Base-by-base conservation (phyloP, 2,888 invertebrate species). In the Colostygia pectinataria region DNA sequence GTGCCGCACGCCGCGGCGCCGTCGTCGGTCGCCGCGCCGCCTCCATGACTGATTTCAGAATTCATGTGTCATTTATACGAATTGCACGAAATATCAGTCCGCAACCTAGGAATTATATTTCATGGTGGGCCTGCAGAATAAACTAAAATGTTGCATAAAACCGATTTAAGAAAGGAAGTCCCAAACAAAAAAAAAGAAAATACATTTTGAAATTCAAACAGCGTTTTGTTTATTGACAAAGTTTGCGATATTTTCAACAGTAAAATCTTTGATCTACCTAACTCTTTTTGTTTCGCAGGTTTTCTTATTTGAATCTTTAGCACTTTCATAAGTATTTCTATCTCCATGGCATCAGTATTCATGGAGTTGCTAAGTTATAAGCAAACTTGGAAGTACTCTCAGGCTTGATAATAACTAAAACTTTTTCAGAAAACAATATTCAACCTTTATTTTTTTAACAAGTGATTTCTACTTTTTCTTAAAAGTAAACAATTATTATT, bases 281-380 rank as follows among this genome's bases (percentile, higher is more conserved):
- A 14, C 28, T 25, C 15, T 2, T 25, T 32, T 27, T 25, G 14
- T 29, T 47, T 31, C 13, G 14, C 25, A 27, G 24, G 24, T 46
- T 34, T 40, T 20, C 20, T 36, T 51, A 36, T 45, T 42, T 52
- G 29, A 46, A 46, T 46, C 25, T 36, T 40, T 44, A 44, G 41
- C 51, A 41, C 29, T 13, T 36, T 25, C 31, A 20, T 33, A 23
- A 39, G 41, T 25, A 25, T 37, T 41, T 37, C 33, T 45, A 51
- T 51, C 32, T 18, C 12, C 41, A 10, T 29, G 32, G n/a, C 50
- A 52, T 52, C 42, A 42, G 52, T 52, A 52, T 52, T 52, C 52
- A 52, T 52, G 42, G 33, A 52, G 46, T 42, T 52, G 29, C 32
- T 27, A 51, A 51, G 50, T 45, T 46, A 46, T 42, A 40, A 32